Evolutionary conservation across 1,140 invertebrate species (phyloP).

Genomic region (Platyscapa corneri): DNA sequence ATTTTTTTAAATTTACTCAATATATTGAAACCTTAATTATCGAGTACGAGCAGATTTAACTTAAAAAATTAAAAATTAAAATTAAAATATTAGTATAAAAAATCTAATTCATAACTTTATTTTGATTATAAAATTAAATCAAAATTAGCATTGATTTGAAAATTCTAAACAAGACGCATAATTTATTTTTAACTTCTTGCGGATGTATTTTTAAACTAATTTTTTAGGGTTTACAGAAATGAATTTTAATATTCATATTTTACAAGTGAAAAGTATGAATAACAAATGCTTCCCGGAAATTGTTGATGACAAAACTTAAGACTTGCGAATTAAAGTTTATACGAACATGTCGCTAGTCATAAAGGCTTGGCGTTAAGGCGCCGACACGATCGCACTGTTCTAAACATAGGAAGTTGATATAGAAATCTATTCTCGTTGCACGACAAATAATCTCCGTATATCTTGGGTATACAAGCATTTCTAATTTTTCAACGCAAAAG

Average conservation of each 20-base stretch:
- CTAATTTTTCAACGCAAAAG: background rate
- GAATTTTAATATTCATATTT: too few relatives aligned
- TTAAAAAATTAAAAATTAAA: too few relatives aligned
- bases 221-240: too few relatives aligned
- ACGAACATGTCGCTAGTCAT: slow-evolving; percentile 60
- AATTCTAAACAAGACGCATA: too few relatives aligned
- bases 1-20: background rate
- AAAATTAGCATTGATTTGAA: too few relatives aligned
- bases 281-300: slow-evolving; percentile 46
- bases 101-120: too few relatives aligned
- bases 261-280: slow-evolving; percentile 16
- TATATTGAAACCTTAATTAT: too few relatives aligned
- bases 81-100: too few relatives aligned
- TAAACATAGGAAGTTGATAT: slow-evolving; percentile 72
- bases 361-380: slow-evolving; percentile 54
- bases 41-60: too few relatives aligned
- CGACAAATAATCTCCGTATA: slow-evolving; percentile 64
- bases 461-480: slow-evolving; percentile 25
- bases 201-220: too few relatives aligned
- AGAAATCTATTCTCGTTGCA: slow-evolving; percentile 70
- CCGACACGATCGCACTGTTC: slow-evolving; percentile 54
- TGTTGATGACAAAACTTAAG: slow-evolving; percentile 48
- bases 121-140: too few relatives aligned
- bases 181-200: too few relatives aligned
- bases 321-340: slow-evolving; percentile 50